Percentiles rank a stretch among this genome's conserved stretches.
Conservation (phyloP, 1,140 invertebrate species). For the Pogonus chalceus region DNA sequence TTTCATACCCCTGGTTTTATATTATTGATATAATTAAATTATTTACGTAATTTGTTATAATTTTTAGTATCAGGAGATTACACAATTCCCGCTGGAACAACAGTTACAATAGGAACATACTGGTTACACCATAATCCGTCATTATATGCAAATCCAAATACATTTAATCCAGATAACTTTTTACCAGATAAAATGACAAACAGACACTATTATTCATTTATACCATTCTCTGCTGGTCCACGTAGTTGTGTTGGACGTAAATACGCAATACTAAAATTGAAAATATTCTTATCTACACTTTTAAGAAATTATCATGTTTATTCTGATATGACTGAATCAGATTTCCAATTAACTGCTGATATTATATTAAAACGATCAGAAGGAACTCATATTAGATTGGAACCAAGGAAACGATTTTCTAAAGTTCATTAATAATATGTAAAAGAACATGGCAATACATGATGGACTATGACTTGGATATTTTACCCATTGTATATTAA, state of each 20-base stretch:
- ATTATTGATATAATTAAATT: too few species aligned
- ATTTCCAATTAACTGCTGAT: neutral
- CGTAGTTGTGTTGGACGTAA: conserved; percentile 56
- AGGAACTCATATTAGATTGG: neutral
- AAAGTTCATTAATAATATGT: too few species aligned
- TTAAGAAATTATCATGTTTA: neutral
- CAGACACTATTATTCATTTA: conserved; percentile 55
- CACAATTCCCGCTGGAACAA: conserved; percentile 42
- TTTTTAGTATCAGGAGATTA: conserved; percentile 31
- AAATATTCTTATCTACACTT: conserved; percentile 8
- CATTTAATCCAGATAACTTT: conserved; percentile 71
- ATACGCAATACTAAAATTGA: conserved; percentile 49
- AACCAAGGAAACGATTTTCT: neutral
- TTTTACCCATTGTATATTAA: too few species aligned
- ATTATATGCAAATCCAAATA: conserved; percentile 53
- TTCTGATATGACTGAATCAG: neutral
- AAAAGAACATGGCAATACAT: too few species aligned
- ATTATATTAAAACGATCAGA: neutral
- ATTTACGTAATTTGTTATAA: neutral
- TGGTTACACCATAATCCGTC: conserved; percentile 49
- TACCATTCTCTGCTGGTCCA: conserved; percentile 65
- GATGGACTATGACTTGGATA: too few species aligned
- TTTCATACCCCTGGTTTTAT: too few species aligned
- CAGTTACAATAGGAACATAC: conserved; percentile 41
- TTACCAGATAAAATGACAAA: conserved; percentile 47